Conservation (phyloP, 2,113 vertebrate genomes). For the Panurus biarmicus region DNA sequence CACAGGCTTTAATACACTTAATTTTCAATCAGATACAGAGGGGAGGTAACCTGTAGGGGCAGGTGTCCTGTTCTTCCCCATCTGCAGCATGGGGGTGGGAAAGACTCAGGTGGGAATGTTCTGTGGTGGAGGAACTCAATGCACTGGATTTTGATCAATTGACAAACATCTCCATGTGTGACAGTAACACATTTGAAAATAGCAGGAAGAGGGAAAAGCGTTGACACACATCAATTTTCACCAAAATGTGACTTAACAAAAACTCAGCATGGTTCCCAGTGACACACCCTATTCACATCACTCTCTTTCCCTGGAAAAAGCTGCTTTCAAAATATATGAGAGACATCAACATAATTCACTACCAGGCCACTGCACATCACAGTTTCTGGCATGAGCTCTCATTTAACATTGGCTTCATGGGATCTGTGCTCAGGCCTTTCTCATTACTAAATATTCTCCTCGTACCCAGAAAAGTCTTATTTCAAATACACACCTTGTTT, state of each 20-base stretch:
- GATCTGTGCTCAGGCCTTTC: neutral
- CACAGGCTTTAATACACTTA: neutral
- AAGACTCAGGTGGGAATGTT: neutral
- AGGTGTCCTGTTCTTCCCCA: accelerated
- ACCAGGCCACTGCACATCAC: neutral
- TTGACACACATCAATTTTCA: neutral
- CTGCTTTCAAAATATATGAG: neutral
- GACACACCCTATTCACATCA: neutral
- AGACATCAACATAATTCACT: neutral
- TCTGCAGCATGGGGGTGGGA: accelerated
- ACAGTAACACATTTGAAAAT: neutral
- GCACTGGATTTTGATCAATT: neutral
- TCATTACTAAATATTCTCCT: neutral
- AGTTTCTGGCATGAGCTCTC: neutral
- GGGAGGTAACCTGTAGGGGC: accelerated
- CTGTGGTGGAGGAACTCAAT: neutral
- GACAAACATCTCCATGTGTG: neutral
- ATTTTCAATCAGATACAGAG: neutral
- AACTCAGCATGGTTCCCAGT: neutral
- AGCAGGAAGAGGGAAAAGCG: neutral
- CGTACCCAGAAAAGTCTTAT: neutral
- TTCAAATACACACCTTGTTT: neutral
- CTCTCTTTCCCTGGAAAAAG: neutral
- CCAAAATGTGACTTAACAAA: neutral
- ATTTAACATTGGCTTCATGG: neutral